A percentile compares a stretch with the other conserved stretches of the same genome.
Conservation (phyloP, 2,888 invertebrate genomes). For the Cephus pygmeus region DNA sequence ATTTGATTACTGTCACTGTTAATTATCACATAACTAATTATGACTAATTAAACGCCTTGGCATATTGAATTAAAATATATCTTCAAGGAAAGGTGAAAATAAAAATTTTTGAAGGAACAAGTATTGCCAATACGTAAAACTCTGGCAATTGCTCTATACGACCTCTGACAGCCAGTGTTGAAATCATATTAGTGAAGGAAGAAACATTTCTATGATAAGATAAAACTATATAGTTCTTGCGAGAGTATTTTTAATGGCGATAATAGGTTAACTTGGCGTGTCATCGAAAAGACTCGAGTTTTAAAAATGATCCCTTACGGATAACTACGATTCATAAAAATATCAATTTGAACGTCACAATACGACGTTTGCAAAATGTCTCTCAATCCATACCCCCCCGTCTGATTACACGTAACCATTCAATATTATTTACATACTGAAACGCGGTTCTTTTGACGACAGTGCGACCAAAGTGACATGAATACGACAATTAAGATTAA, state of each 20-base stretch:
- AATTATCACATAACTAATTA: background rate
- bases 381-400: background rate
- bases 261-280: no score
- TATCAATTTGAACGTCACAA: constrained; percentile 9
- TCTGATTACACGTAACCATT: background rate
- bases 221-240: background rate
- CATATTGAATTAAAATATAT: background rate
- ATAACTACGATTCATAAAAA: constrained; percentile 16
- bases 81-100: background rate
- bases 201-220: background rate
- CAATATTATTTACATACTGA: constrained; percentile 1
- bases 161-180: background rate
- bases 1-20: background rate
- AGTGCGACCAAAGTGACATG: background rate
- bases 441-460: background rate
- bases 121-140: background rate
- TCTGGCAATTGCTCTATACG: background rate
- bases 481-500: background rate
- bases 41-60: background rate
- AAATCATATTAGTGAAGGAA: background rate
- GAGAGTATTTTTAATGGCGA: no score
- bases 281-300: background rate
- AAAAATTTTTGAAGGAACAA: background rate
- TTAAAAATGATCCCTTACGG: background rate
- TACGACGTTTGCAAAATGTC: background rate